Evolutionary conservation across 2,113 vertebrate species (phyloP).

Genomic region (Colossoma macropomum): DNA sequence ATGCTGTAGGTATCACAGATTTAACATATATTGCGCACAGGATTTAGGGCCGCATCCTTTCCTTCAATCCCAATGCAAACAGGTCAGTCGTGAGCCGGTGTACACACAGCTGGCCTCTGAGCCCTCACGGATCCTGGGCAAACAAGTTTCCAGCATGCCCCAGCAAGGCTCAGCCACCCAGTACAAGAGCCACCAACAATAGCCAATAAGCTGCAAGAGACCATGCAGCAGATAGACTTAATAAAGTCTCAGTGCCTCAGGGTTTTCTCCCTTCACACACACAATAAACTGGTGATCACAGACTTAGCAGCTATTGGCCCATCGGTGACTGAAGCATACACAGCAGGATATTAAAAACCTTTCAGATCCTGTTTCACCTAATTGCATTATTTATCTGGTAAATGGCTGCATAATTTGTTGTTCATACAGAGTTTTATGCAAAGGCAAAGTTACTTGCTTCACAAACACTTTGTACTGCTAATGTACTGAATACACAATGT

Average conservation of each 20-base stretch:
- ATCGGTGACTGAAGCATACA: conserved; percentile 1
- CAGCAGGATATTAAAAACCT: conserved; percentile 1
- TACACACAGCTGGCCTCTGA: conserved; percentile 83
- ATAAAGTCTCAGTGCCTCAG: conserved; percentile 74
- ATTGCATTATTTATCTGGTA: conserved; percentile 10
- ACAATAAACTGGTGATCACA: conserved; percentile 63
- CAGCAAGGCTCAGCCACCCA: conserved; percentile 64
- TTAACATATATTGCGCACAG: conserved; percentile 57
- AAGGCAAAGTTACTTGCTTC: not conserved
- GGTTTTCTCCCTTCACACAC: conserved; percentile 58
- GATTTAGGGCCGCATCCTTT: conserved; percentile 79
- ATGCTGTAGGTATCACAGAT: conserved; percentile 9
- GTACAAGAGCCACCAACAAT: conserved; percentile 71
- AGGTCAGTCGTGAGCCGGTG: conserved; percentile 70
- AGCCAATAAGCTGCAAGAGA: conserved; percentile 61
- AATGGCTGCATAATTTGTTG: not conserved
- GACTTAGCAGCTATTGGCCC: conserved; percentile 52
- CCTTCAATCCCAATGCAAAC: conserved; percentile 81
- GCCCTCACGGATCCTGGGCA: conserved; percentile 74
- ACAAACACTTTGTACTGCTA: not conserved
- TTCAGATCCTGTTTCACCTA: not conserved
- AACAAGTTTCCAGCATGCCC: conserved; percentile 76
- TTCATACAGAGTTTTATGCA: not conserved
- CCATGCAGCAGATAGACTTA: conserved; percentile 66
- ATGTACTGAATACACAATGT: not conserved